Conservation (phyloP, 1,140 invertebrate genomes). For the Rhagoletis zephyria region DNA sequence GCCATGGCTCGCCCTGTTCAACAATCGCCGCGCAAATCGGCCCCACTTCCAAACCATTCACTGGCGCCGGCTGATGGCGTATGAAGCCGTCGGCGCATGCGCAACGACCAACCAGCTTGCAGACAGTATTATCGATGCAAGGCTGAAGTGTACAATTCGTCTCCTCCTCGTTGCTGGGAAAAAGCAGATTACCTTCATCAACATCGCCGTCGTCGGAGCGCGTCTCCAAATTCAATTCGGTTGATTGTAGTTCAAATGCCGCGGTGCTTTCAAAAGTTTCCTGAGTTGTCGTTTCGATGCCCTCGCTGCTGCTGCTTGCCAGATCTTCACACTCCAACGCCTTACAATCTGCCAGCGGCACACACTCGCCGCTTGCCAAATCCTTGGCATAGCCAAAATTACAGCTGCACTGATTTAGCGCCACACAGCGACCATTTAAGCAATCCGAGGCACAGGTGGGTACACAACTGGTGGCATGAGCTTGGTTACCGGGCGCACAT, state of each 20-base stretch:
- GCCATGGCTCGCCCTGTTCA: not conserved
- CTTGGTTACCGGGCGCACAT: not conserved
- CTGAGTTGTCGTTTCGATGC: not conserved
- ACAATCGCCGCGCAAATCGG: not conserved
- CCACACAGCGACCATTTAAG: slow-evolving; percentile 61
- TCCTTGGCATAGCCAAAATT: slow-evolving; percentile 61
- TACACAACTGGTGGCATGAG: slow-evolving; percentile 57
- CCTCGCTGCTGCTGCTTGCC: not conserved
- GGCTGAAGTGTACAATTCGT: slow-evolving; percentile 3
- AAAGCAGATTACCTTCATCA: slow-evolving; percentile 16
- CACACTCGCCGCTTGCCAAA: slow-evolving; percentile 54
- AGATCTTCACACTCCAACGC: slow-evolving; percentile 48
- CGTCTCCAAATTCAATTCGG: not conserved
- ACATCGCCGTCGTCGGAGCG: not conserved
- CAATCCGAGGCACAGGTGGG: slow-evolving; percentile 60
- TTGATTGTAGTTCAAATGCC: not conserved
- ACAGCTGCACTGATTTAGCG: slow-evolving; percentile 62
- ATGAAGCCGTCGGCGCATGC: slow-evolving; percentile 60
- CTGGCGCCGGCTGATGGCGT: slow-evolving; percentile 59
- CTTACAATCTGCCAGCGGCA: slow-evolving; percentile 50
- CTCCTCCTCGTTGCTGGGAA: slow-evolving; percentile 21
- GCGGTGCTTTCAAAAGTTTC: not conserved
- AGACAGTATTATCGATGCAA: slow-evolving; percentile 4
- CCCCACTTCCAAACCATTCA: slow-evolving; percentile 56
- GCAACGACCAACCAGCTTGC: slow-evolving; percentile 19